These are phyloP conservation scores for Micrasema minimum DNA, from an alignment of 1,140 invertebrate species.

Conservation along the genomic window DNA sequence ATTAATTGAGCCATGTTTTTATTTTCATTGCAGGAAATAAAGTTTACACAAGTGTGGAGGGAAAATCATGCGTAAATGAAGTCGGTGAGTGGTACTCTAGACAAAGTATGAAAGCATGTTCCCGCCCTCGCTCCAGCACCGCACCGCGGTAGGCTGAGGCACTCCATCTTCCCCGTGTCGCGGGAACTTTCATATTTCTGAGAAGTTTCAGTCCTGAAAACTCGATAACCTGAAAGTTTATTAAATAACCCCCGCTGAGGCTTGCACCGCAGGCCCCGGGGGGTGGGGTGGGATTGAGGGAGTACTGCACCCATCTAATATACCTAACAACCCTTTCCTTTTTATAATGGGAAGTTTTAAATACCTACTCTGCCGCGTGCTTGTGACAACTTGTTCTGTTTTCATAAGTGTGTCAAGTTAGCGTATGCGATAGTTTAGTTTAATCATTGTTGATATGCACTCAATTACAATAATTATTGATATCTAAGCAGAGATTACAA, in stretches of 20 bases:
- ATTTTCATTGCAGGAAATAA: no score
- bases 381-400: no score
- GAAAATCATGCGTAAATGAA: background rate
- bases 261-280: background rate
- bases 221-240: slow-evolving; percentile 33
- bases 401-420: no score
- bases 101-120: slow-evolving; percentile 23
- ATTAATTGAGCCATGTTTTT: no score
- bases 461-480: no score
- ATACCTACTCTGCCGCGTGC: no score
- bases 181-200: slow-evolving; percentile 33
- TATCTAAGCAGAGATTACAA: no score
- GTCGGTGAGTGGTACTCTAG: background rate
- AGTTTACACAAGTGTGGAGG: no score
- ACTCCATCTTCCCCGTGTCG: slow-evolving; percentile 29
- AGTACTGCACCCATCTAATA: background rate
- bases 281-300: background rate
- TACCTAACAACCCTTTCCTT: background rate
- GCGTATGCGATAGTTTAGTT: no score
- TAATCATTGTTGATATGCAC: no score
- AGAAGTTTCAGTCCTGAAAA: slow-evolving; percentile 28
- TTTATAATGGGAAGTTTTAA: background rate
- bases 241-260: slow-evolving; percentile 27
- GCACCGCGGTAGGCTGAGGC: slow-evolving; percentile 5
- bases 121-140: background rate